These are phyloP conservation scores for Meliscaeva auricollis DNA, from an alignment of 2,888 invertebrate genomes.

Conservation along the genomic window DNA sequence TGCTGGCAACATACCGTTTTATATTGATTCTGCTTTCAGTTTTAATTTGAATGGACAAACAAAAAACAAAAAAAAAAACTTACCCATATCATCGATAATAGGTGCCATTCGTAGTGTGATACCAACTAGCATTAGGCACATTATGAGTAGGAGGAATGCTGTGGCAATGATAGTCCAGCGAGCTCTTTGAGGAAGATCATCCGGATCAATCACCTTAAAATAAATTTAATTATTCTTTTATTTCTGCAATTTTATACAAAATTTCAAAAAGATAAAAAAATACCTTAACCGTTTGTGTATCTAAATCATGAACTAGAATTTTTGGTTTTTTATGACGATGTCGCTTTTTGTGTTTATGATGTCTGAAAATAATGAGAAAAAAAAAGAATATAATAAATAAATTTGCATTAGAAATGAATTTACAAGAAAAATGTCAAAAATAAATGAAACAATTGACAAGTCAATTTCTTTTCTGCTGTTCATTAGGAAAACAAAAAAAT, in stretches of 20 bases:
- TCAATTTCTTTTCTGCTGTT: not conserved
- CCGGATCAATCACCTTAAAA: slow-evolving; percentile 89
- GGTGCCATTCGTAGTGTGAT: slow-evolving; percentile 97
- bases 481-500: not conserved
- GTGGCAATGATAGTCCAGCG: slow-evolving; percentile 96
- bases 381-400: too few species aligned
- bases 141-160: slow-evolving; percentile 93
- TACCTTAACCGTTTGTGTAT: slow-evolving; percentile 84
- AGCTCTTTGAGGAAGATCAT: slow-evolving; percentile 92
- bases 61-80: too few species aligned
- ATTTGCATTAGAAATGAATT: not conserved
- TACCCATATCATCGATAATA: slow-evolving; percentile 97
- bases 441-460: slow-evolving; percentile 16
- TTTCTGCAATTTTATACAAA: too few species aligned
- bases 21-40: too few species aligned
- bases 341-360: slow-evolving; percentile 83
- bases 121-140: slow-evolving; percentile 95
- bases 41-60: too few species aligned
- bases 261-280: too few species aligned
- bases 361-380: slow-evolving; percentile 78
- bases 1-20: slow-evolving; percentile 57
- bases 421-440: not conserved
- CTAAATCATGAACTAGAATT: slow-evolving; percentile 84
- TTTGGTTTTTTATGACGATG: slow-evolving; percentile 84
- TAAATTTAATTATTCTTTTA: too few species aligned